A percentile compares a stretch with the other conserved stretches of the same genome.
Conservation (phyloP, 2,113 vertebrate genomes). For the Podarcis muralis region DNA sequence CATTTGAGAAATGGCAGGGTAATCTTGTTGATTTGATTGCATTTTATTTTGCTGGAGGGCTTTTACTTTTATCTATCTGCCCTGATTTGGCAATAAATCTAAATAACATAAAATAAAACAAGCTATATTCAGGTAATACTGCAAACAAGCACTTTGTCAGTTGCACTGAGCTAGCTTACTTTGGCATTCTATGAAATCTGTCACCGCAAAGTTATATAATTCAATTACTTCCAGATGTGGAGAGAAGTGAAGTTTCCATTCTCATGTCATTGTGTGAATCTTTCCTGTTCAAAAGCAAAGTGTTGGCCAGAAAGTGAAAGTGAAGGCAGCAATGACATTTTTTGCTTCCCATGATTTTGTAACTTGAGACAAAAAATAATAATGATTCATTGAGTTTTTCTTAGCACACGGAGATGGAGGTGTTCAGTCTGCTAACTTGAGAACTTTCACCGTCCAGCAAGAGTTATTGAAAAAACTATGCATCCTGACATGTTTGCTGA, state of each 20-base stretch:
- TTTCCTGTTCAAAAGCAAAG: not conserved
- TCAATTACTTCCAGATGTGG: not conserved
- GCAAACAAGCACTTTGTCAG: not conserved
- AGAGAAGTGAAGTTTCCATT: not conserved
- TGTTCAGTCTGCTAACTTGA: not conserved
- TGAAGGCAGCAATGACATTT: not conserved
- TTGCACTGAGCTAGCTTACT: not conserved
- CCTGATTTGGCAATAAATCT: not conserved
- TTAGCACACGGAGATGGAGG: not conserved
- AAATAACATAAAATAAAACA: not conserved
- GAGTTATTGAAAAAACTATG: not conserved
- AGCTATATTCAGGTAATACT: not conserved
- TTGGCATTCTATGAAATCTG: not conserved
- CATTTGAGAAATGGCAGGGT: not conserved
- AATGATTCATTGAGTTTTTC: not conserved
- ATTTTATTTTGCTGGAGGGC: not conserved
- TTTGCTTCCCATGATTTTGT: not conserved
- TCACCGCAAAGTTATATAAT: not conserved
- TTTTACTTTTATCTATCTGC: not conserved
- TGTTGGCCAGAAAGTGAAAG: not conserved
- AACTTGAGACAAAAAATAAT: not conserved
- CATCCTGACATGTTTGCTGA: not conserved
- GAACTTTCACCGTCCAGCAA: not conserved
- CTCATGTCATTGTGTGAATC: not conserved
- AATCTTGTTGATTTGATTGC: not conserved